These are phyloP conservation scores for Triplophysa rosa DNA, from an alignment of 2,113 vertebrate species.

Conservation along the genomic window DNA sequence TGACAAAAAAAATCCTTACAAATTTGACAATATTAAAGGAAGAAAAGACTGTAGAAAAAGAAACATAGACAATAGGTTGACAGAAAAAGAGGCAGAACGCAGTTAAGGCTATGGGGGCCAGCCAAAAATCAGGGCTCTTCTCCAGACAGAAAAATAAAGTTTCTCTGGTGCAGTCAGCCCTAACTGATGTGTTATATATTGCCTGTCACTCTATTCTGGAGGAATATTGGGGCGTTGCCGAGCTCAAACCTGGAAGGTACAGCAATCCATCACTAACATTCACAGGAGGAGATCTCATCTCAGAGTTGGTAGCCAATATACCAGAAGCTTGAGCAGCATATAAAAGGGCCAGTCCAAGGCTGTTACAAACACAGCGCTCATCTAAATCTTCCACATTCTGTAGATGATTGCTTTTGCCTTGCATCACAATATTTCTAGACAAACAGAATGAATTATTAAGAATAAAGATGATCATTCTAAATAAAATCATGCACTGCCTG, in stretches of 20 bases:
- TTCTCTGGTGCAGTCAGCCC: constrained; percentile 66
- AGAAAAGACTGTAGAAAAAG: neutral
- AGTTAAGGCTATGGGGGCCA: constrained; percentile 43
- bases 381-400: constrained; percentile 55
- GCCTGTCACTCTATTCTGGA: constrained; percentile 75
- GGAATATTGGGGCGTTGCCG: constrained; percentile 77
- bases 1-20: constrained; percentile 33
- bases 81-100: neutral
- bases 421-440: constrained; percentile 37
- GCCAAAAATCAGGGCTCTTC: constrained; percentile 57
- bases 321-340: constrained; percentile 59
- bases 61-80: neutral
- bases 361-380: constrained; percentile 60
- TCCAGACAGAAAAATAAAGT: constrained; percentile 53
- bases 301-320: constrained; percentile 69
- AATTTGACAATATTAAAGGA: constrained; percentile 5
- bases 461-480: neutral
- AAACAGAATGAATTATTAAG: constrained; percentile 42
- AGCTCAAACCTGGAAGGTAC: constrained; percentile 73
- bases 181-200: constrained; percentile 78
- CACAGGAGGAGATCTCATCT: constrained; percentile 72
- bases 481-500: neutral
- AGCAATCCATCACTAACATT: constrained; percentile 74
- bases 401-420: constrained; percentile 49
- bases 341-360: constrained; percentile 67